Base-by-base conservation (phyloP, 1,140 invertebrate genomes). In the Saccostrea glomerata region DNA sequence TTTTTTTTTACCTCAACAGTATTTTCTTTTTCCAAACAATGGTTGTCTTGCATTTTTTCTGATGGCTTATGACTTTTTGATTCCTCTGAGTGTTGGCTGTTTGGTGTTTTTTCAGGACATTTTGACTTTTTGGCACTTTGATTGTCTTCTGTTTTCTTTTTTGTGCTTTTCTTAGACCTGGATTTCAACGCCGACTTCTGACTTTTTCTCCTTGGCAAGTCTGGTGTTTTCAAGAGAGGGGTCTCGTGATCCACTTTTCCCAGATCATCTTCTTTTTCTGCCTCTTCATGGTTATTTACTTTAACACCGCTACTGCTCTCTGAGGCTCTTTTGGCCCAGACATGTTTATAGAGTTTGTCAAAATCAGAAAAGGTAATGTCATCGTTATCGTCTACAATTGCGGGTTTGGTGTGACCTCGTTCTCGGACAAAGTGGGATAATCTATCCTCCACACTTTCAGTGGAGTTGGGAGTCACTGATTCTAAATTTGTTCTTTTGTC, bases 341-440 rank as follows among this genome's bases (percentile, higher is more conserved):
- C 23, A 13, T 85, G 17, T 20, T 77, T 17, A 73, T 63, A 85
- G 12, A 84, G 40, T 36, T 84, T 84, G 40, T 84, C 82, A 84
- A 73, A 86, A 40, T 70, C 60, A 11, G 63, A 86, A n/a, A 73
- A 86, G 1, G 60, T 55, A 36, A 70, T 86, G 36, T 86, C 47
- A 15, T 66, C 66, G 13, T 66, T n/a, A 23, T 47, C 47, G 20
- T 70, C 73, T 17, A 36, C 30, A 25, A 77, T 25, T 0, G 25
- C 15, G 4, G 25, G 25, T 15, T 77, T 77, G 25, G 23, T 25
- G 13, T 25, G 70, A 77, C 25, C 70, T 30, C 70, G 70, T 77
- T 77, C 70, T 36, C 70, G 7, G 0, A 77, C 70, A 77, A 77
- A 77, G 7, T 77, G 70, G 25, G 70, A 77, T 36, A 77, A 77